These are phyloP conservation scores for Xestoiulus laeticollis DNA, from an alignment of 2,888 invertebrate species.

Conservation along the genomic window DNA sequence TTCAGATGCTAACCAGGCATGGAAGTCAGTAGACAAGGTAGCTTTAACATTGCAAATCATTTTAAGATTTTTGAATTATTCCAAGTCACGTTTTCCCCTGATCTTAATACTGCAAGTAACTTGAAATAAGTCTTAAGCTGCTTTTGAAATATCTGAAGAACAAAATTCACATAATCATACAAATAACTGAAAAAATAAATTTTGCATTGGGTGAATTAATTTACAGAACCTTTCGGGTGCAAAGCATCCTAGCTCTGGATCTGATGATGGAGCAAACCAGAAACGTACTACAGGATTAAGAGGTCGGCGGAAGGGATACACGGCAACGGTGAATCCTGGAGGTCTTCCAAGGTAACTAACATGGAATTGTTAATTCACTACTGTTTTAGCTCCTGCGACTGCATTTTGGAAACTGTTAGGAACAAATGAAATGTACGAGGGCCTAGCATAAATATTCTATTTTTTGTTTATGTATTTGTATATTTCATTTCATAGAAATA, in stretches of 20 bases:
- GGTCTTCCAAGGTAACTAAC: slow-evolving; percentile 40
- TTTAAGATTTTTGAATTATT: neutral
- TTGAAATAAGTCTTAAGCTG: neutral
- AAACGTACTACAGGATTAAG: slow-evolving; percentile 46
- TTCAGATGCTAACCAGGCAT: slow-evolving; percentile 35
- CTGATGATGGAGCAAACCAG: neutral
- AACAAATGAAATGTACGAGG: too few relatives aligned
- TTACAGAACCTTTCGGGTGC: neutral
- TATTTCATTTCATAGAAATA: too few relatives aligned
- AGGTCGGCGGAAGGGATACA: slow-evolving; percentile 48
- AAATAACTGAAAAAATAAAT: neutral
- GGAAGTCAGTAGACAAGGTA: slow-evolving; percentile 24
- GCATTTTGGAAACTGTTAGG: neutral
- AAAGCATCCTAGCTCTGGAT: slow-evolving; percentile 13
- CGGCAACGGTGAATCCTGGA: slow-evolving; percentile 25
- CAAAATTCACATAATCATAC: neutral
- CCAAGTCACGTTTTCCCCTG: neutral
- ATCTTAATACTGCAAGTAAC: neutral
- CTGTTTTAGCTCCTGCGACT: neutral
- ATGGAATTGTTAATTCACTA: neutral
- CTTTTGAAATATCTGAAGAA: neutral
- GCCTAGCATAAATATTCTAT: too few relatives aligned
- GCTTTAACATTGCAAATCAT: neutral
- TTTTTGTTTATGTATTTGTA: too few relatives aligned
- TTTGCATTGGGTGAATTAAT: neutral